phyloP scores from a whole-genome alignment of 1,140 invertebrate species.

The Globodera ellingtonae region DNA sequence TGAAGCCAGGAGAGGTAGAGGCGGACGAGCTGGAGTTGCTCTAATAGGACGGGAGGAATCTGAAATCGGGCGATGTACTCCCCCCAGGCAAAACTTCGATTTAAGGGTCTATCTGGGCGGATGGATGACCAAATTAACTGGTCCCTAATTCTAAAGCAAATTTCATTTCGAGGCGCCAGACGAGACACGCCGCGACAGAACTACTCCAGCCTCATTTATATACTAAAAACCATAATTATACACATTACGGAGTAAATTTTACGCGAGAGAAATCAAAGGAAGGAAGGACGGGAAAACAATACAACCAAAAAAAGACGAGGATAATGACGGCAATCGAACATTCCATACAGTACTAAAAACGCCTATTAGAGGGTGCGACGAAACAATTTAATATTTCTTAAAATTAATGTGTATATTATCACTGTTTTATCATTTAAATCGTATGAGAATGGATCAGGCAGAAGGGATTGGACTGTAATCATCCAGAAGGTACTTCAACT shows the following conservation, averaged over 20 bases:
- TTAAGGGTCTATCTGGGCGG: too few relatives aligned
- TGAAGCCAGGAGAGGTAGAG: constrained; percentile 54
- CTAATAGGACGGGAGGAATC: constrained; percentile 52
- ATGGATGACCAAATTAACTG: too few relatives aligned
- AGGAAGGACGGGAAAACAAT: background rate
- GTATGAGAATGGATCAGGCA: background rate
- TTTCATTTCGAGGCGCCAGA: too few relatives aligned
- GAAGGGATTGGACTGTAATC: background rate
- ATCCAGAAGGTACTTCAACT: constrained; percentile 8
- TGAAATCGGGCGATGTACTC: constrained; percentile 14
- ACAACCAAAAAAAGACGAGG: constrained; percentile 1
- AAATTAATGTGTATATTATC: background rate
- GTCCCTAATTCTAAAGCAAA: too few relatives aligned
- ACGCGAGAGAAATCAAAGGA: background rate
- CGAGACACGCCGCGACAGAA: too few relatives aligned
- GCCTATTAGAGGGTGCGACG: background rate
- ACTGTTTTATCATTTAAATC: background rate
- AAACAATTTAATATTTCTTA: background rate
- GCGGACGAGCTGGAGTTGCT: constrained; percentile 46
- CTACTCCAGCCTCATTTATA: too few relatives aligned
- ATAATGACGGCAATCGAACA: background rate
- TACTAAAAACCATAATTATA: too few relatives aligned
- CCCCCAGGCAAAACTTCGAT: too few relatives aligned
- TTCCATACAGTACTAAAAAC: constrained; percentile 3
- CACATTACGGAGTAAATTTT: too few relatives aligned